Evolutionary conservation across 2,888 invertebrate genomes (phyloP), one percentile per base, ranked within the genome.

Genomic region (Diplazon laetatorius): DNA sequence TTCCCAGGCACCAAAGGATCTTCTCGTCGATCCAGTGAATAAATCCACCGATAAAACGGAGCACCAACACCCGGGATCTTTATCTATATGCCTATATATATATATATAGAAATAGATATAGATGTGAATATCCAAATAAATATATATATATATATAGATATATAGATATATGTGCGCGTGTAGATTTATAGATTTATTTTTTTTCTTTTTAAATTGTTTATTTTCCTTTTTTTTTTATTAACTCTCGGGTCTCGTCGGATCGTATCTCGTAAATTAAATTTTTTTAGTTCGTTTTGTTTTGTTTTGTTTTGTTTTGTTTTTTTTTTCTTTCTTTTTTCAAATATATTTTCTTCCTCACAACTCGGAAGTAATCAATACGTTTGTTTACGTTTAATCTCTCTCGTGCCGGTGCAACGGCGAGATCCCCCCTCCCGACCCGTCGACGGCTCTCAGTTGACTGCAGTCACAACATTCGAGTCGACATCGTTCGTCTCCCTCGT

Each of bases 1-100:
- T 81, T 76, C 80, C 82, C 83, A 84, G 82, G 80, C 82, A 74
- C 83, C 82, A 84, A 80, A 68, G 81, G 80, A 80, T 70, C 82
- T 82, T 84, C 85, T 81, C 80, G 30, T 22, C 39, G 76, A 78
- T 84, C 80, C 83, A 82, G 83, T 63, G 69, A 68, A 74, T 73
- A 77, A 80, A 76, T 76, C 65, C 74, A 76, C 75, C 60, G 42
- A 59, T 59, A 63, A 73, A 77, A 68, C 72, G 46, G 59, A 44
- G 42, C 80, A 82, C 80, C 68, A 76, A 71, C 52, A 55, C 52
- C 52, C 30, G 52, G 52, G 30, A 0, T 16, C 16, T 16, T n/a
- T 55, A 50, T 22, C 50, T 1, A 22, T 48, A 48, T 25, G 22
- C 25, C 12, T n/a, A 30, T 55, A n/a, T 12, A 14, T 25, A 12